These are phyloP conservation scores for Microtus pennsylvanicus DNA, from an alignment of 2,113 vertebrate genomes.

Conservation along the genomic window DNA sequence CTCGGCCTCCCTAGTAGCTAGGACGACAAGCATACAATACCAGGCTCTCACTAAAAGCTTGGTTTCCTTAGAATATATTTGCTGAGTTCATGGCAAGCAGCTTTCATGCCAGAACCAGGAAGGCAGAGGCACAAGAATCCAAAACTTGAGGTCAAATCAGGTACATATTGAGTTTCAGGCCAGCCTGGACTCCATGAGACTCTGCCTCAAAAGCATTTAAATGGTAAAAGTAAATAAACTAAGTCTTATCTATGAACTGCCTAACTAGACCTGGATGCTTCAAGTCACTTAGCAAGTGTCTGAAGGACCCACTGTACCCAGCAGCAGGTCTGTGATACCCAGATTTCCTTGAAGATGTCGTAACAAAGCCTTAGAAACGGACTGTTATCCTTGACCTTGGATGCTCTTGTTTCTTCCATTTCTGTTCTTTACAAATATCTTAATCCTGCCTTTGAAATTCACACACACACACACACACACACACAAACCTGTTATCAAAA, in stretches of 20 bases:
- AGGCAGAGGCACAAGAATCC: neutral
- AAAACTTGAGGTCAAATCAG: neutral
- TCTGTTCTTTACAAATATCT: neutral
- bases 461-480: neutral
- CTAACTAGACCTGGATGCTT: neutral
- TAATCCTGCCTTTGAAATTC: neutral
- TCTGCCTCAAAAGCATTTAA: neutral
- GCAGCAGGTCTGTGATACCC: accelerated
- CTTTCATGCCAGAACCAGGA: neutral
- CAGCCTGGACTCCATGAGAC: neutral
- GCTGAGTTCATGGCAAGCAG: neutral
- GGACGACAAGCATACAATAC: neutral
- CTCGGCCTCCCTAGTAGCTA: neutral
- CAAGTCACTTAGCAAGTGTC: neutral
- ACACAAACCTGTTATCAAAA: no score
- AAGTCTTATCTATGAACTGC: neutral
- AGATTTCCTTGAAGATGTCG: neutral
- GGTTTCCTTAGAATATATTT: neutral
- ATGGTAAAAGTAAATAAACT: neutral
- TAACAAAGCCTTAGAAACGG: neutral
- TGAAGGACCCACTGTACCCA: neutral
- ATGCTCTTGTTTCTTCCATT: neutral
- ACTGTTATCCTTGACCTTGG: neutral
- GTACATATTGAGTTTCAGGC: neutral
- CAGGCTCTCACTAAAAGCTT: neutral